phyloP scores from a whole-genome alignment of 2,888 invertebrate genomes.

The Xylota sylvarum region DNA sequence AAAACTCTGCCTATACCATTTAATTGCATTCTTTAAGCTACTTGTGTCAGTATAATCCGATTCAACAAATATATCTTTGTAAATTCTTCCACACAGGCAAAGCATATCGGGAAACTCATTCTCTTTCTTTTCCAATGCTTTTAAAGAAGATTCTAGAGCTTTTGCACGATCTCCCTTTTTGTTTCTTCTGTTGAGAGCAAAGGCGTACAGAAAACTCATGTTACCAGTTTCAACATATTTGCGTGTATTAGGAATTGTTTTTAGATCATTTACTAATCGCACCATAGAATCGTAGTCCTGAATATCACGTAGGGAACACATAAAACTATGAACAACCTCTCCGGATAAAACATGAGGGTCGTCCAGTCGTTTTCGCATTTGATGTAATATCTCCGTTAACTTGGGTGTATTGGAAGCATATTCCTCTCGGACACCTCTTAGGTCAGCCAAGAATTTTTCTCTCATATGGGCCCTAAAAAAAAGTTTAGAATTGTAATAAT shows the following conservation, averaged over 20 bases:
- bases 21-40: slow-evolving; percentile 95
- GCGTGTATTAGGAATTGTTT: slow-evolving; percentile 94
- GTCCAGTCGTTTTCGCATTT: slow-evolving; percentile 96
- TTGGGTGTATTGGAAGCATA: slow-evolving; percentile 91
- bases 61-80: slow-evolving; percentile 98
- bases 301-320: slow-evolving; percentile 95
- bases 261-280: slow-evolving; percentile 96
- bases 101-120: slow-evolving; percentile 98
- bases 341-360: slow-evolving; percentile 98
- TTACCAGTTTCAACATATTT: slow-evolving; percentile 95
- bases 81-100: slow-evolving; percentile 98
- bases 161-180: slow-evolving; percentile 97
- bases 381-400: slow-evolving; percentile 91
- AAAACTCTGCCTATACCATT: slow-evolving; percentile 99
- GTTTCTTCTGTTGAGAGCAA: slow-evolving; percentile 98
- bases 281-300: slow-evolving; percentile 99
- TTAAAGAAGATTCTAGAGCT: slow-evolving; percentile 95
- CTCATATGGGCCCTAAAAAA: slow-evolving; percentile 95
- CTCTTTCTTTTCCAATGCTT: slow-evolving; percentile 96
- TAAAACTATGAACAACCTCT: slow-evolving; percentile 97
- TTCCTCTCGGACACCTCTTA: slow-evolving; percentile 95
- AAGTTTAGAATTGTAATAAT: not conserved
- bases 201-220: slow-evolving; percentile 97
- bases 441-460: slow-evolving; percentile 97
- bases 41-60: slow-evolving; percentile 95